Evolutionary conservation across 2,797 vertebrate genomes (phyloP).

Genomic region (Danio choprae): DNA sequence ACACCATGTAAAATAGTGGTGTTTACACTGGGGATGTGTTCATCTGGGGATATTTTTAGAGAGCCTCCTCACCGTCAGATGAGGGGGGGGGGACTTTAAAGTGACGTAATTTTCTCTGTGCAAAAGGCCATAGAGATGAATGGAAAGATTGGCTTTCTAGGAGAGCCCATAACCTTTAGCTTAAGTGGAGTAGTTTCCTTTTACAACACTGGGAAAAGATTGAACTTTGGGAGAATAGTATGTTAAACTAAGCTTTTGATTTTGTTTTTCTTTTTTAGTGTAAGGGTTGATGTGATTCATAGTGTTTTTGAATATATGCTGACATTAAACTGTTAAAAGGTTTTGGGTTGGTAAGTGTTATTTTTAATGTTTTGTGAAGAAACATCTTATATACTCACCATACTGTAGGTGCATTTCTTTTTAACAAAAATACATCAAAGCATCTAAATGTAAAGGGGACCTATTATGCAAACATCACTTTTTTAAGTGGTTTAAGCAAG

Average conservation of each 20-base stretch:
- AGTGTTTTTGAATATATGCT: neutral
- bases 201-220: constrained; percentile 9
- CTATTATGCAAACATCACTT: too few species aligned
- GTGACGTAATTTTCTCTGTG: constrained; percentile 48
- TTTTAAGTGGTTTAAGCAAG: too few species aligned
- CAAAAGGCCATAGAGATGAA: constrained; percentile 54
- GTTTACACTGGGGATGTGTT: constrained; percentile 20
- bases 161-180: constrained; percentile 47
- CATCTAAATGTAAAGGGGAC: too few species aligned
- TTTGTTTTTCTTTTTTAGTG: neutral
- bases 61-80: constrained; percentile 37
- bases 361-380: neutral
- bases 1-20: neutral
- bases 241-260: neutral
- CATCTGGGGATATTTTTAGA: constrained; percentile 56
- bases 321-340: neutral
- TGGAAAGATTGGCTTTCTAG: constrained; percentile 24
- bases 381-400: too few species aligned
- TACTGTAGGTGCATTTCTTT: too few species aligned
- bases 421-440: too few species aligned
- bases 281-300: neutral
- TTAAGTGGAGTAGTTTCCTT: constrained; percentile 37
- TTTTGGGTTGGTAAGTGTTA: too few species aligned
- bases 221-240: neutral
- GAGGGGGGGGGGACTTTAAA: constrained; percentile 41